phyloP scores from a whole-genome alignment of 2,888 invertebrate genomes.

The Drosophila macrospina region DNA sequence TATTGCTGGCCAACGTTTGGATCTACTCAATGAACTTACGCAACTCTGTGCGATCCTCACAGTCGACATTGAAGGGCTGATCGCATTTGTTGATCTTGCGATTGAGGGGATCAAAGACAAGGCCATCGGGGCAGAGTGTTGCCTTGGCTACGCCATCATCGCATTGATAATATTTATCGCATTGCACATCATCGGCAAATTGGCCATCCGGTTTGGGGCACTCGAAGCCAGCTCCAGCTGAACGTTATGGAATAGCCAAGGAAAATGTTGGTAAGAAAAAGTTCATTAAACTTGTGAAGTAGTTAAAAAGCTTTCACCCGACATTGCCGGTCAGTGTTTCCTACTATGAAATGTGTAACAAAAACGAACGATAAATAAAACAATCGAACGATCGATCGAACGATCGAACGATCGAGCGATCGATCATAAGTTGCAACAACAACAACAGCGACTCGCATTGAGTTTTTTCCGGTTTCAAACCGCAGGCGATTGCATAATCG shows the following conservation, averaged over 20 bases:
- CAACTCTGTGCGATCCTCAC: conserved; percentile 93
- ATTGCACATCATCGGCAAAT: conserved; percentile 92
- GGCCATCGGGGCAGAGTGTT: conserved; percentile 94
- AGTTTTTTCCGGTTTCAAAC: conserved; percentile 39
- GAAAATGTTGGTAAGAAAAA: conserved; percentile 13
- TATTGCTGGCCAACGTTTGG: too few relatives aligned
- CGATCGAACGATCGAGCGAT: too few relatives aligned
- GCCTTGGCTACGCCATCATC: conserved; percentile 89
- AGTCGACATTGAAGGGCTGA: conserved; percentile 96
- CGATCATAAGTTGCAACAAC: too few relatives aligned
- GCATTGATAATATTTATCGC: conserved; percentile 95
- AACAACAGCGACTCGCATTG: conserved; percentile 32
- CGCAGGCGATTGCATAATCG: conserved; percentile 39
- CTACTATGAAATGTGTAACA: conserved; percentile 48
- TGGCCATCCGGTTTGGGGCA: conserved; percentile 94
- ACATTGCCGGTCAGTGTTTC: conserved; percentile 19
- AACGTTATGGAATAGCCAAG: not conserved
- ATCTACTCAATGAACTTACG: conserved; percentile 88
- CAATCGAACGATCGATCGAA: conserved; percentile 23
- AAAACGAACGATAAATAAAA: conserved; percentile 26
- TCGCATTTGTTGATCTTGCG: conserved; percentile 96
- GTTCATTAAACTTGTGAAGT: conserved; percentile 57
- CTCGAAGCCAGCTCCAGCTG: conserved; percentile 86
- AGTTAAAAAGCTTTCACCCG: conserved; percentile 33
- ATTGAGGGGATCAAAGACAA: conserved; percentile 94